Conservation (phyloP, 2,113 vertebrate species). For the Emydocephalus ijimae region DNA sequence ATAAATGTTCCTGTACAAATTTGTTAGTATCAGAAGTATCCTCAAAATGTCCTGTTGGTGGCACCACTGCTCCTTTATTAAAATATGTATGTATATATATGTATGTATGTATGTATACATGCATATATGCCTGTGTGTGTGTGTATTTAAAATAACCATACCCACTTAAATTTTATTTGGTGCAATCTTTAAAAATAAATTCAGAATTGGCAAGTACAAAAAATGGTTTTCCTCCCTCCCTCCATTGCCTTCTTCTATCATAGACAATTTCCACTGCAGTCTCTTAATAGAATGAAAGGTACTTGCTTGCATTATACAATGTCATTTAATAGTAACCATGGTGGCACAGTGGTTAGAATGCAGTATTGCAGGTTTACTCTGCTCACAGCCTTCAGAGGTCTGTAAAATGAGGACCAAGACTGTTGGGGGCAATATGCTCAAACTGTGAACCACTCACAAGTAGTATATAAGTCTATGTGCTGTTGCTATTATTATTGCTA, state of each 20-base stretch:
- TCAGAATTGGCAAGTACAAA: slow-evolving; percentile 36
- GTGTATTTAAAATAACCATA: not conserved
- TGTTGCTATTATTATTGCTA: not conserved
- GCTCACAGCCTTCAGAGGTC: not conserved
- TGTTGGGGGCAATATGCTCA: not conserved
- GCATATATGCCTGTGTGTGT: not conserved
- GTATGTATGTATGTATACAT: not conserved
- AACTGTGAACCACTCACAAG: not conserved
- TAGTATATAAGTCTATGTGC: not conserved
- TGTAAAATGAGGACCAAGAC: not conserved
- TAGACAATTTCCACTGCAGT: not conserved
- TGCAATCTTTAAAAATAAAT: slow-evolving; percentile 50
- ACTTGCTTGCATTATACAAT: not conserved
- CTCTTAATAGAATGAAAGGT: not conserved
- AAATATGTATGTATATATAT: not conserved
- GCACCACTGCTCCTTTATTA: slow-evolving; percentile 48
- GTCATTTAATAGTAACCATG: not conserved
- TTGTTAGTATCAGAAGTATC: slow-evolving; percentile 21
- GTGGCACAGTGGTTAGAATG: not conserved
- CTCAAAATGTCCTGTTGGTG: slow-evolving; percentile 60
- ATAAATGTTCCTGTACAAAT: slow-evolving; percentile 12
- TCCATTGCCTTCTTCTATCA: not conserved
- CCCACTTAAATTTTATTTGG: slow-evolving; percentile 24
- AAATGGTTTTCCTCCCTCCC: not conserved
- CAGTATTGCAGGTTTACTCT: not conserved